These are phyloP conservation scores for Odontomyia ornata DNA, from an alignment of 2,888 invertebrate species.

Conservation along the genomic window DNA sequence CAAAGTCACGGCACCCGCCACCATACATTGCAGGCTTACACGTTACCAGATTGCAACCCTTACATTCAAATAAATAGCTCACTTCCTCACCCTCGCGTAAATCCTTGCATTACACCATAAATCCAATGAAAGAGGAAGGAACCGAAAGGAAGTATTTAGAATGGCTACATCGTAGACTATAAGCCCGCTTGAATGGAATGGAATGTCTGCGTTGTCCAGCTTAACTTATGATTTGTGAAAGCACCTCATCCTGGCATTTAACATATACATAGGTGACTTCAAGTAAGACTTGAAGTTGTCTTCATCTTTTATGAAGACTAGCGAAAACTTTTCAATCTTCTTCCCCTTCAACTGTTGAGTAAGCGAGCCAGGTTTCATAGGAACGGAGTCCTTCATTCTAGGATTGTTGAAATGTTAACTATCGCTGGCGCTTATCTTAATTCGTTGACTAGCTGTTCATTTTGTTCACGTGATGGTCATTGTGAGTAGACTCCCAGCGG, in stretches of 20 bases:
- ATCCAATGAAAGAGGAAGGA: constrained; percentile 1
- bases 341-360: background rate
- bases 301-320: background rate
- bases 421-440: constrained; percentile 36
- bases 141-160: constrained; percentile 25
- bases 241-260: no score
- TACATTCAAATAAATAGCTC: background rate
- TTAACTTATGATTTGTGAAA: no score
- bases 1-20: constrained; percentile 46
- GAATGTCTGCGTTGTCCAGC: background rate
- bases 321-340: background rate
- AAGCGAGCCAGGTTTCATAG: background rate
- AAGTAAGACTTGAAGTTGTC: background rate
- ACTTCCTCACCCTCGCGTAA: background rate
- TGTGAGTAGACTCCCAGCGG: background rate
- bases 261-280: no score
- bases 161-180: constrained; percentile 1
- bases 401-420: constrained; percentile 41
- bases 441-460: constrained; percentile 43
- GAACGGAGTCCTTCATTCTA: constrained; percentile 13
- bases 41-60: background rate
- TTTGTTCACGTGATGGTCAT: constrained; percentile 24
- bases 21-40: background rate
- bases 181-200: constrained; percentile 13
- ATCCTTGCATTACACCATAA: constrained; percentile 28